These are phyloP conservation scores for Chlorops oryzae DNA, from an alignment of 1,140 invertebrate species.

Conservation along the genomic window DNA sequence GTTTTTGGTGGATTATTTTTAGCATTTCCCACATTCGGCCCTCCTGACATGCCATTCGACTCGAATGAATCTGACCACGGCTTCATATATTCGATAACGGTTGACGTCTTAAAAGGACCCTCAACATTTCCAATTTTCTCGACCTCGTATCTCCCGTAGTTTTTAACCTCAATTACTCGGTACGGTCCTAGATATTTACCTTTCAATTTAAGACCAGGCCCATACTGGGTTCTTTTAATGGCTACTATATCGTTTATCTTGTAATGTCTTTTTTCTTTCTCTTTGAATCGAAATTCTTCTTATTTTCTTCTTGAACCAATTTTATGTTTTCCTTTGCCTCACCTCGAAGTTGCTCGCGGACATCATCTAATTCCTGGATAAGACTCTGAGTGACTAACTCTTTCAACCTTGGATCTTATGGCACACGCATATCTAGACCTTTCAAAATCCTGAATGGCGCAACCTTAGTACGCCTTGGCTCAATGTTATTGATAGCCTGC, in stretches of 20 bases:
- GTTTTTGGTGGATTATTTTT: too few relatives aligned
- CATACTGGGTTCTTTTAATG: conserved; percentile 39
- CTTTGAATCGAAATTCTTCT: conserved; percentile 25
- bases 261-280: conserved; percentile 24
- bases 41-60: not conserved
- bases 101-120: not conserved
- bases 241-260: too few relatives aligned
- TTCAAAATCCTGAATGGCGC: conserved; percentile 39
- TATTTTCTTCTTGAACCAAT: conserved; percentile 40
- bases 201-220: conserved; percentile 33
- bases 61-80: not conserved
- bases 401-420: not conserved
- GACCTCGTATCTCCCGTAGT: conserved; percentile 21
- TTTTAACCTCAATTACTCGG: conserved; percentile 15
- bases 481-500: conserved; percentile 31
- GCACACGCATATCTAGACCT: conserved; percentile 24
- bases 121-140: conserved; percentile 5
- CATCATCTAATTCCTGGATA: not conserved
- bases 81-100: not conserved
- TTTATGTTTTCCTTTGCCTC: conserved; percentile 26
- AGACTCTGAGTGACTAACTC: not conserved
- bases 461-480: conserved; percentile 30
- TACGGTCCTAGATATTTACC: conserved; percentile 46
- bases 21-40: conserved; percentile 1
- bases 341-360: not conserved